These are phyloP conservation scores for Ornithoptera alexandrae DNA, from an alignment of 2,888 invertebrate genomes.

Conservation along the genomic window DNA sequence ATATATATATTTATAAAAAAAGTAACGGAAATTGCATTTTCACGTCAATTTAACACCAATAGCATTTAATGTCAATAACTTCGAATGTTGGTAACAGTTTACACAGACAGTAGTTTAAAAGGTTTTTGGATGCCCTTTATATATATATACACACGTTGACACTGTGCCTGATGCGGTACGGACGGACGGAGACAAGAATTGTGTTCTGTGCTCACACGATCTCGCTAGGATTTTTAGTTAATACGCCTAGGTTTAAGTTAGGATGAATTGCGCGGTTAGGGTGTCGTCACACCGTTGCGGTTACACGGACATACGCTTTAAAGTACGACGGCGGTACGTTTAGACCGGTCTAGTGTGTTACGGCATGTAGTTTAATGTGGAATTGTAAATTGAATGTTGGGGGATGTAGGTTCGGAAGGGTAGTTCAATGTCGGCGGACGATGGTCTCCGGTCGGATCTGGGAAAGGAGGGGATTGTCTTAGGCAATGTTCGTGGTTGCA, in stretches of 20 bases:
- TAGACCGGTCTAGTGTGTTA: conserved; percentile 17
- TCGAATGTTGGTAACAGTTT: conserved; percentile 34
- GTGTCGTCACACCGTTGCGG: conserved; percentile 45
- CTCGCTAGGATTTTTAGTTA: conserved; percentile 79
- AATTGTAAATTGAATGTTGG: conserved; percentile 19
- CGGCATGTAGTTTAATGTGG: conserved; percentile 20
- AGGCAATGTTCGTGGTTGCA: conserved; percentile 24
- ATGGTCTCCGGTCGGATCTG: neutral
- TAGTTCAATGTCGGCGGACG: neutral
- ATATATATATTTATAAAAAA: neutral
- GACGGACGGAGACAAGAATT: conserved; percentile 51
- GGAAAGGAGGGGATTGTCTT: neutral
- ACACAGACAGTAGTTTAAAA: conserved; percentile 39
- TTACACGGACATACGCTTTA: conserved; percentile 51
- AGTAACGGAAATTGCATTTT: neutral
- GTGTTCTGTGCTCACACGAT: conserved; percentile 79
- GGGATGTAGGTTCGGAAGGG: conserved; percentile 5
- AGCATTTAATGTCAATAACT: conserved; percentile 46
- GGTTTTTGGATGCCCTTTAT: conserved; percentile 58
- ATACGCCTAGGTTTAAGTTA: conserved; percentile 75
- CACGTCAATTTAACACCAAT: conserved; percentile 32
- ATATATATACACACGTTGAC: conserved; percentile 61
- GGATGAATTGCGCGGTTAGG: conserved; percentile 60
- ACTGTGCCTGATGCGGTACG: conserved; percentile 65
- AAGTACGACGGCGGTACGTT: conserved; percentile 32